Evolutionary conservation across 2,113 vertebrate species (phyloP).

Genomic region (Psettodes erumei): DNA sequence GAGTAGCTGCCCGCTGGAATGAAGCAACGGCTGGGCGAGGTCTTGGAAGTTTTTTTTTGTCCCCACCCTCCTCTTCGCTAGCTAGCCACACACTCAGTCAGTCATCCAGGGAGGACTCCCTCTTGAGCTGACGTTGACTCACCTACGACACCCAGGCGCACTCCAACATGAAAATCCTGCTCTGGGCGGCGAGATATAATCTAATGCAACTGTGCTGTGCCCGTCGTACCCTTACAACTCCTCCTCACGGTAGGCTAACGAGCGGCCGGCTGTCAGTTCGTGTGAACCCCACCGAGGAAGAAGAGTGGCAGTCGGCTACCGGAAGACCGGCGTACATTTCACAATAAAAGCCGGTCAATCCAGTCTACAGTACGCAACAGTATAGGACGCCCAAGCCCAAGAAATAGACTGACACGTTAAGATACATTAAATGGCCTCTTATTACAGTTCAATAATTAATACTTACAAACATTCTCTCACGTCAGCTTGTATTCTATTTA

Average conservation of each 20-base stretch:
- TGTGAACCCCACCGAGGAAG: neutral
- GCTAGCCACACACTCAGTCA: conserved; percentile 44
- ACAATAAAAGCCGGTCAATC: conserved; percentile 49
- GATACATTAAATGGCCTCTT: neutral
- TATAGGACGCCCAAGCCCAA: neutral
- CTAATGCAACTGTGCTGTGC: no score
- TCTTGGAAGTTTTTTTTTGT: conserved; percentile 67
- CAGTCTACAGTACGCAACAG: no score
- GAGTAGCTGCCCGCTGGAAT: conserved; percentile 68
- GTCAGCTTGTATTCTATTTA: no score
- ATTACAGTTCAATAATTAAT: neutral
- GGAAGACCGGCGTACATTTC: conserved; percentile 48
- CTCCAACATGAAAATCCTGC: neutral
- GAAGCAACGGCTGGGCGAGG: conserved; percentile 76
- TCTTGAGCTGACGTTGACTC: conserved; percentile 7
- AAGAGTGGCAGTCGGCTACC: conserved; percentile 26
- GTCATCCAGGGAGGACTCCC: conserved; percentile 47
- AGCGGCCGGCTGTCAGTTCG: conserved; percentile 41
- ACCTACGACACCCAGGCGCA: neutral
- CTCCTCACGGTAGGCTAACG: conserved; percentile 1
- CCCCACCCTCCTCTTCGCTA: conserved; percentile 72
- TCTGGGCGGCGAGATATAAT: fast-evolving
- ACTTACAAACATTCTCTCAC: neutral
- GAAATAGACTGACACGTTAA: no score
- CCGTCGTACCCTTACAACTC: neutral